Conservation (phyloP, 1,140 invertebrate species). For the Gonioctena quinquepunctata region DNA sequence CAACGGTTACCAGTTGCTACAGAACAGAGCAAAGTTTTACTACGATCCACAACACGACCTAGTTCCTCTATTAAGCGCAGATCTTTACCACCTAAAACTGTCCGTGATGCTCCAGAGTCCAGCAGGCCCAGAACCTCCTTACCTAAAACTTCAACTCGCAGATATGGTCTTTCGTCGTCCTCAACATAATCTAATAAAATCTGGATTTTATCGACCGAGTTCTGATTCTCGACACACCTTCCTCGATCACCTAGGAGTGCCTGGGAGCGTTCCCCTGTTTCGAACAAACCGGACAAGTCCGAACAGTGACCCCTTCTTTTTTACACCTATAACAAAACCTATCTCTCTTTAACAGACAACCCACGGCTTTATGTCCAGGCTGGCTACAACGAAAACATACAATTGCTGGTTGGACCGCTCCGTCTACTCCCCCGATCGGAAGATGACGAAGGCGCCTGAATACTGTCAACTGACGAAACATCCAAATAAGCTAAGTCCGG, state of each 20-base stretch:
- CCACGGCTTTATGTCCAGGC: not conserved
- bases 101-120: slow-evolving; percentile 17
- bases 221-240: not conserved
- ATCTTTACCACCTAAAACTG: slow-evolving; percentile 3
- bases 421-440: not conserved
- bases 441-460: not conserved
- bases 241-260: not conserved
- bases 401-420: not conserved
- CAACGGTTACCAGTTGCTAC: not conserved
- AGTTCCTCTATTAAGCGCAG: slow-evolving; percentile 1
- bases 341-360: not conserved
- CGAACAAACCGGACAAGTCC: not conserved
- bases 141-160: slow-evolving; percentile 14
- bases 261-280: not conserved
- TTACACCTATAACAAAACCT: not conserved
- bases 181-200: no score
- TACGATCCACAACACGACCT: not conserved
- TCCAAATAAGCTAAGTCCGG: not conserved
- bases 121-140: not conserved
- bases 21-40: not conserved
- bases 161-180: slow-evolving; percentile 12
- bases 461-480: not conserved
- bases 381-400: not conserved
- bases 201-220: not conserved
- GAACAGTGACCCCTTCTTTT: not conserved